phyloP scores from a whole-genome alignment of 2,888 invertebrate genomes.

The Drosophila pseudotakahashii region DNA sequence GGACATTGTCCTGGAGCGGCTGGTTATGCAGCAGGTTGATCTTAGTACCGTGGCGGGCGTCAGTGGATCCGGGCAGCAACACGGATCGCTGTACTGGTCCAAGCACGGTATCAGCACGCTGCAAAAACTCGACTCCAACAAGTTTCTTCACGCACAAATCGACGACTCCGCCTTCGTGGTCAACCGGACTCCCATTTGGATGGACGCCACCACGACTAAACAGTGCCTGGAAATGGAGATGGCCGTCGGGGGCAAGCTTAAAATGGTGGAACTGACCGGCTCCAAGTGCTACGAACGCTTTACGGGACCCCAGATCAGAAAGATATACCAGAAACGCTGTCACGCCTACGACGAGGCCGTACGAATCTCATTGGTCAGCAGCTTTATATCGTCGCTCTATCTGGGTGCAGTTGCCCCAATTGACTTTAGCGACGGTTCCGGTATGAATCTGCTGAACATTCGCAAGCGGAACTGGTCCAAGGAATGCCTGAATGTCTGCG shows the following conservation, averaged over 20 bases:
- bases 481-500: slow-evolving; percentile 90
- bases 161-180: slow-evolving; percentile 90
- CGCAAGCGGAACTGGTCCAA: slow-evolving; percentile 90
- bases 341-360: slow-evolving; percentile 91
- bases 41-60: slow-evolving; percentile 92
- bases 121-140: slow-evolving; percentile 88
- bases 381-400: slow-evolving; percentile 95
- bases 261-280: slow-evolving; percentile 83
- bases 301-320: slow-evolving; percentile 97
- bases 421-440: slow-evolving; percentile 96
- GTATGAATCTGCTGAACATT: slow-evolving; percentile 97
- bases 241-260: slow-evolving; percentile 88
- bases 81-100: slow-evolving; percentile 98
- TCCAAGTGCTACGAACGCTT: slow-evolving; percentile 86
- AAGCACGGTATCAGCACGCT: slow-evolving; percentile 89
- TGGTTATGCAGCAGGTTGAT: slow-evolving; percentile 92
- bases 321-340: slow-evolving; percentile 90
- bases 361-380: slow-evolving; percentile 96
- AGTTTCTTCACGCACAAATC: slow-evolving; percentile 93
- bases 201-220: slow-evolving; percentile 90
- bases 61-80: slow-evolving; percentile 98
- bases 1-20: slow-evolving; percentile 94
- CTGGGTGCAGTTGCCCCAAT: slow-evolving; percentile 95
- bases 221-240: slow-evolving; percentile 89
- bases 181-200: slow-evolving; percentile 95